Evolutionary conservation across 37 sponge, comb jelly and placozoan species (phyloP), one percentile per base, ranked within the genome.

Genomic region (Trichoplax adhaerens): DNA sequence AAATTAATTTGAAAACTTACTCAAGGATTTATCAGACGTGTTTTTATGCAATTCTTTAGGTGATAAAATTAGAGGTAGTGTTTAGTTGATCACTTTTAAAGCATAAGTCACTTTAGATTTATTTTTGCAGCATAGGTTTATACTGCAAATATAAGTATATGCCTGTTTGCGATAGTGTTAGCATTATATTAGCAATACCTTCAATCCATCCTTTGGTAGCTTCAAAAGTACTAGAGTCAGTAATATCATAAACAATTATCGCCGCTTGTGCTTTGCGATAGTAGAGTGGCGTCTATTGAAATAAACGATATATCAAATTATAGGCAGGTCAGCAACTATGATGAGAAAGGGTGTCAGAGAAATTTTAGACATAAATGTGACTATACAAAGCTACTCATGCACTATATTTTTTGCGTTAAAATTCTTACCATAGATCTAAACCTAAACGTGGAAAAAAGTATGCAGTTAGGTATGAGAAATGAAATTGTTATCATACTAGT

Each of bases 221-320:
- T 54, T 86, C 79, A 62, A 90, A 90, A n/a, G 86, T 72, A 49
- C 68, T 76, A 56, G 70, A 54, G 51, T 60, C 75, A 1, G 91
- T 87, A 58, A 90, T 86, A 63, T 90, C 91, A 62, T 90, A 90
- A 6, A 86, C 87, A 56, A 90, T 78, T 7, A 90, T 51, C 50
- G 91, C 91, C 57, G 91, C 91, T 49, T 90, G 86, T 47, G 87
- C 85, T n/a, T 80, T 71, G 4, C 90, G 70, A 59, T 90, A 90
- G 73, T 90, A 90, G 87, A 90, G 76, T 3, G 91, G 91, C 1
- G 91, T 87, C 86, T 85, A 63, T 48, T 0, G 56, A 29, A 70
- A 67, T 51, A 72, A 62, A 54, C 29, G 12, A 60, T 60, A 60
- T 12, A 60, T 12, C 10, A 12, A 3, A 50, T 1, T 50, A 1